Percentiles rank a stretch among this genome's conserved stretches.
phyloP scores from a whole-genome alignment of 2,888 invertebrate species.

The Odontothrips loti region DNA sequence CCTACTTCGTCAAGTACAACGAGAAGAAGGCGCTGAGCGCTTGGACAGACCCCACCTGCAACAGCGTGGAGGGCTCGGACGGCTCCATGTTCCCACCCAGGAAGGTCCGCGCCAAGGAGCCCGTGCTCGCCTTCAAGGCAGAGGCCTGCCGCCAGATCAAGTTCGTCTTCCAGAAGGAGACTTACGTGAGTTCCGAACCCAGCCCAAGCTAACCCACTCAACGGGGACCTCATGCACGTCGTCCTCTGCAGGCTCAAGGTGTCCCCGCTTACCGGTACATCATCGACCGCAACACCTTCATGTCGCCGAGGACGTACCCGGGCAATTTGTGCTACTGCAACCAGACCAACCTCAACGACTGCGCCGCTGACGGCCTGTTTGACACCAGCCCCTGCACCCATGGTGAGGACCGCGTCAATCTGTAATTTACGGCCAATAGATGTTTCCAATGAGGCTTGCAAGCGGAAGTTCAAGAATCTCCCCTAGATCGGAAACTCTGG shows the following conservation, averaged over 20 bases:
- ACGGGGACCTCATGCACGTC: background rate
- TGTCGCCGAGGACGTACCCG: constrained; percentile 33
- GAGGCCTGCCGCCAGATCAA: constrained; percentile 38
- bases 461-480: no score
- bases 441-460: no score
- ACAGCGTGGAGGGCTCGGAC: constrained; percentile 38
- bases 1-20: constrained; percentile 34
- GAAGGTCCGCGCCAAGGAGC: constrained; percentile 29
- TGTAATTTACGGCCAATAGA: no score
- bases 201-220: background rate
- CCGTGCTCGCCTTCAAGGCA: constrained; percentile 34
- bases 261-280: background rate
- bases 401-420: constrained; percentile 32
- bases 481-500: no score
- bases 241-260: background rate
- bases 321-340: constrained; percentile 38
- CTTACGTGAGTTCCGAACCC: background rate
- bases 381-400: constrained; percentile 37
- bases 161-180: constrained; percentile 34
- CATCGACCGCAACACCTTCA: constrained; percentile 35
- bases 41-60: constrained; percentile 38
- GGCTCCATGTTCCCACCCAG: constrained; percentile 38
- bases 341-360: constrained; percentile 22
- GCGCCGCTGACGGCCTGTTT: constrained; percentile 37
- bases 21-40: constrained; percentile 30